A percentile compares a stretch with the other conserved stretches of the same genome.
Evolutionary conservation across 2,113 vertebrate genomes (phyloP).

Genomic region (Oncorhynchus masou): DNA sequence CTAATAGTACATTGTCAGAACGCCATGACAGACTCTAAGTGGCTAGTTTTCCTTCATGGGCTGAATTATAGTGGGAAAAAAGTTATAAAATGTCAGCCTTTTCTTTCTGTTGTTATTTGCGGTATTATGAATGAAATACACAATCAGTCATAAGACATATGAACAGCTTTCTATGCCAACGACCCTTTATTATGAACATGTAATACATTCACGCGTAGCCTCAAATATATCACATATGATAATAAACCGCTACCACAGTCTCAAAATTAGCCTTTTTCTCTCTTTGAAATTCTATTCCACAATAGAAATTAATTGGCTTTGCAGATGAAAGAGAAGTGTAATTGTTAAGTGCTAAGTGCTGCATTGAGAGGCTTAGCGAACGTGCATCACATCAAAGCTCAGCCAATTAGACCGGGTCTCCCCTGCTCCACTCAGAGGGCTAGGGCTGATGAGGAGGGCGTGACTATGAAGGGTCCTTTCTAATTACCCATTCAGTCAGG

Average conservation of each 20-base stretch:
- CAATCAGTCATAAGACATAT: background rate
- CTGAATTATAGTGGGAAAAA: constrained; percentile 23
- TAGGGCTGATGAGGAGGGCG: background rate
- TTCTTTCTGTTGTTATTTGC: constrained; percentile 8
- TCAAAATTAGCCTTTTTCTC: constrained; percentile 8
- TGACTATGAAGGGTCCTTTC: constrained; percentile 10
- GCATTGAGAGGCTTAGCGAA: constrained; percentile 46
- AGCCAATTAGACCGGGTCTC: constrained; percentile 39
- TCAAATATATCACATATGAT: background rate
- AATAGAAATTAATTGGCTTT: constrained; percentile 55
- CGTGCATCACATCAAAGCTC: constrained; percentile 61
- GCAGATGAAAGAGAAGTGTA: constrained; percentile 55
- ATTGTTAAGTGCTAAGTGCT: constrained; percentile 54
- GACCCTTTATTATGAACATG: background rate
- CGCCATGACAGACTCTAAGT: constrained; percentile 43
- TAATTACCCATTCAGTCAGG: constrained; percentile 1
- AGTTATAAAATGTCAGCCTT: constrained; percentile 9
- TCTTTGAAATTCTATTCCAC: constrained; percentile 50
- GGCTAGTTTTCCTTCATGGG: constrained; percentile 41
- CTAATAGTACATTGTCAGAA: constrained; percentile 45
- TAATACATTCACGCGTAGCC: background rate
- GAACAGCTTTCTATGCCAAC: constrained; percentile 11
- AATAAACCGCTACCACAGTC: background rate
- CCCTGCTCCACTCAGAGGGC: constrained; percentile 5
- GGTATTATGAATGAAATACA: constrained; percentile 17